A percentile compares a stretch with the other conserved stretches of the same genome.
These are phyloP conservation scores for Parnassius orleans DNA, from an alignment of 2,888 invertebrate genomes.

Conservation along the genomic window DNA sequence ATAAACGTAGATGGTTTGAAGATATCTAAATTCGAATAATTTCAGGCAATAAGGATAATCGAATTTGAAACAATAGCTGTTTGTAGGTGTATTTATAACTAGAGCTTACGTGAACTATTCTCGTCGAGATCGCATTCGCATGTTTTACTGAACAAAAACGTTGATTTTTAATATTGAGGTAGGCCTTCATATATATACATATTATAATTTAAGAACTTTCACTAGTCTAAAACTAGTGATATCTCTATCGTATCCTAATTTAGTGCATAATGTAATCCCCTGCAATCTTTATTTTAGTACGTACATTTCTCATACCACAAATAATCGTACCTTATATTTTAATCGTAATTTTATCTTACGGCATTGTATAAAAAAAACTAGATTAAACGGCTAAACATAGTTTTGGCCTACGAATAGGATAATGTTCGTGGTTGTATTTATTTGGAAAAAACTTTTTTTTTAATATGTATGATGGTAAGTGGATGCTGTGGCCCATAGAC, in stretches of 20 bases:
- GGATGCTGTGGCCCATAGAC: too few species aligned
- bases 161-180: too few species aligned
- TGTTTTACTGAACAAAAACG: too few species aligned
- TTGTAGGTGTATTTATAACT: not conserved
- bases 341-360: not conserved
- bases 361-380: not conserved
- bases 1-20: constrained; percentile 21
- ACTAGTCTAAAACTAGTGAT: too few species aligned
- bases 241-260: not conserved
- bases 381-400: not conserved
- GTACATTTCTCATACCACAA: too few species aligned
- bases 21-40: constrained; percentile 26
- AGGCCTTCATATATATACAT: too few species aligned
- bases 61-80: constrained; percentile 17
- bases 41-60: constrained; percentile 18
- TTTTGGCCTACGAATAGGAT: too few species aligned
- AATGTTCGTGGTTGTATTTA: too few species aligned
- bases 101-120: not conserved
- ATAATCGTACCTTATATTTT: not conserved
- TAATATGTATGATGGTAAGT: too few species aligned
- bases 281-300: constrained; percentile 4
- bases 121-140: not conserved
- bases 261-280: not conserved
- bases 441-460: too few species aligned
- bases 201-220: too few species aligned